Conservation (phyloP, 2,888 invertebrate species). For the Tiliacea aurago region DNA sequence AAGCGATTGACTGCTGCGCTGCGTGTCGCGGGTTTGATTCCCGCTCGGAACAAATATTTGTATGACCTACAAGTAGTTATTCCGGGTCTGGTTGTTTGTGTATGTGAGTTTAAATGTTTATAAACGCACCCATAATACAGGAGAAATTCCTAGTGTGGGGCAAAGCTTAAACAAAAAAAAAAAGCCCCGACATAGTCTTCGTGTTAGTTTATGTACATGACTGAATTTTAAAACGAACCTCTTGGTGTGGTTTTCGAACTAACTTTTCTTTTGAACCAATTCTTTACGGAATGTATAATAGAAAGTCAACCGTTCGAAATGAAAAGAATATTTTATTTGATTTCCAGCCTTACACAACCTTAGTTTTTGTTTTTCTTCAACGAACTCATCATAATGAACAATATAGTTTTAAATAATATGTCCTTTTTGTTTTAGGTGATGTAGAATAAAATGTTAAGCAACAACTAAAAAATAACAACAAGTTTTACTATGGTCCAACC, state of each 20-base stretch:
- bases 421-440: neutral
- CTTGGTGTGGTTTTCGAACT: neutral
- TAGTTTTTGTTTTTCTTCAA: neutral
- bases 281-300: neutral
- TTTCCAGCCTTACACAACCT: neutral
- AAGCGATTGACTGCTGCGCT: no score
- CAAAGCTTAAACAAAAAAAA: no score
- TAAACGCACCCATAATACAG: no score
- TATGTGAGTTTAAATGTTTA: no score
- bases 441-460: neutral
- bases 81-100: no score
- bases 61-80: no score
- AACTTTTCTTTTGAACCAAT: neutral
- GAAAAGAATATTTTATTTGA: neutral
- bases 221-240: neutral
- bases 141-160: no score
- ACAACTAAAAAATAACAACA: neutral
- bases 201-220: slow-evolving; percentile 1
- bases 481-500: neutral
- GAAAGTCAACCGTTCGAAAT: neutral
- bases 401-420: neutral
- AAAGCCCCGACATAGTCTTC: neutral
- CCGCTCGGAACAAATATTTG: no score
- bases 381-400: neutral
- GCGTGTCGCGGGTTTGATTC: no score